These are phyloP conservation scores for Chymomyza amoena DNA, from an alignment of 2,888 invertebrate species.

Conservation along the genomic window DNA sequence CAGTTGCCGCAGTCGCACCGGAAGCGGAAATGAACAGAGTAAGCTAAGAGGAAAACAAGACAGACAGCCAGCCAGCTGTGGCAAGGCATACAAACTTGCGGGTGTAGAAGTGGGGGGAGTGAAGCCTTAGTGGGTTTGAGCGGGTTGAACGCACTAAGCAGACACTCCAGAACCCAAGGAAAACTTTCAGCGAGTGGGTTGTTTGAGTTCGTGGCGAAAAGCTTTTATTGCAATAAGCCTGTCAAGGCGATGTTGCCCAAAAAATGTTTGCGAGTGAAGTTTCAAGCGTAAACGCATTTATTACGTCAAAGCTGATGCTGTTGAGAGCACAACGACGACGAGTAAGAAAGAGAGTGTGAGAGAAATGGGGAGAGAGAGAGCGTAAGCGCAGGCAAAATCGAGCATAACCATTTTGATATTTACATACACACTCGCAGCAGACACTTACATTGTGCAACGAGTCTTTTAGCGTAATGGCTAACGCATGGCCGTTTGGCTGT, in stretches of 20 bases:
- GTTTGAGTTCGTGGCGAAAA: conserved; percentile 18
- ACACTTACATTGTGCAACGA: conserved; percentile 36
- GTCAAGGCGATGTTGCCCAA: background rate
- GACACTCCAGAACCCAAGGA: conserved; percentile 7
- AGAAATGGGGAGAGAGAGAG: background rate
- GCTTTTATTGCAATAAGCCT: conserved; percentile 59
- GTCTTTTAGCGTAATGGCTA: conserved; percentile 24
- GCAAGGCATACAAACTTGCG: conserved; percentile 13
- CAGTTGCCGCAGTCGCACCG: conserved; percentile 22
- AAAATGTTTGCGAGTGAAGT: conserved; percentile 2
- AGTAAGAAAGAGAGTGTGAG: conserved; percentile 8
- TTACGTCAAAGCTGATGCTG: conserved; percentile 24
- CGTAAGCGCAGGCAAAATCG: background rate
- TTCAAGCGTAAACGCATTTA: conserved; percentile 25
- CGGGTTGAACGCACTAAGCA: conserved; percentile 33
- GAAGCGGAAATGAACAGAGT: conserved; percentile 63
- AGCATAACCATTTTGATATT: background rate
- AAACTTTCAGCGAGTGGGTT: conserved; percentile 9
- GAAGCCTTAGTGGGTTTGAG: conserved; percentile 20
- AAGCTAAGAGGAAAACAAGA: conserved; percentile 36
- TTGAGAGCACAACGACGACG: conserved; percentile 14
- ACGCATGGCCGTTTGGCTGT: conserved; percentile 4
- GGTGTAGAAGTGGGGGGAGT: conserved; percentile 8
- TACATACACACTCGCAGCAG: background rate
- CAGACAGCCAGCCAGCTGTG: conserved; percentile 23